These are phyloP conservation scores for Neosalanx taihuensis DNA, from an alignment of 2,797 vertebrate species.

Conservation along the genomic window DNA sequence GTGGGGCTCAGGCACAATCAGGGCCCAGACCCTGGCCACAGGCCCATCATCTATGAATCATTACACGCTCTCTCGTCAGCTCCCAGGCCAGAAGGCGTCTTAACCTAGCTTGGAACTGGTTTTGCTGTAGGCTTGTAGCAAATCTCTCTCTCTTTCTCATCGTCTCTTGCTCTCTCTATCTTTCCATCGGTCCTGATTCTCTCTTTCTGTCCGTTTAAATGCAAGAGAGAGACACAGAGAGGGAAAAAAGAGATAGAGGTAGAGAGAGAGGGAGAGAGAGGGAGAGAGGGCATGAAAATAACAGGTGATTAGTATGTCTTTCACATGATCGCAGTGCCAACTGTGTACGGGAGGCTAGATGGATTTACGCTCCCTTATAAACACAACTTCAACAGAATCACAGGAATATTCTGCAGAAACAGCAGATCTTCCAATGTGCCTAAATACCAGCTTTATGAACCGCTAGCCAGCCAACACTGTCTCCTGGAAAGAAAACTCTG, in stretches of 20 bases:
- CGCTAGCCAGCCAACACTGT: background rate
- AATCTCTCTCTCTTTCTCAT: too few relatives aligned
- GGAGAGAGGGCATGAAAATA: background rate
- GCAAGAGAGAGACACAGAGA: background rate
- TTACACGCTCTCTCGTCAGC: background rate
- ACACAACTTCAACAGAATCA: background rate
- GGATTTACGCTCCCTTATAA: background rate
- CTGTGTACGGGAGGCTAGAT: background rate
- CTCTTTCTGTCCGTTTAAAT: background rate
- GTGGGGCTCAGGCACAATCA: too few relatives aligned
- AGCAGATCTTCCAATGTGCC: background rate
- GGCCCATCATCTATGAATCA: background rate
- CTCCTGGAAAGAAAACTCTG: background rate
- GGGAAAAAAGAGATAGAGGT: background rate
- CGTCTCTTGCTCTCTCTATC: background rate
- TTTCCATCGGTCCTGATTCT: background rate
- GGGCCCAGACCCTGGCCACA: background rate
- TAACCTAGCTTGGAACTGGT: background rate
- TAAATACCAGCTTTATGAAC: background rate
- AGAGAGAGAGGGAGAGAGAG: background rate
- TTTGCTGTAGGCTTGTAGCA: background rate
- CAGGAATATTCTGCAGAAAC: background rate
- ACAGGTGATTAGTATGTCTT: constrained; percentile 12
- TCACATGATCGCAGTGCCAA: background rate
- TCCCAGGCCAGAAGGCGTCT: background rate